These are phyloP conservation scores for Phataginus tricuspis DNA, from an alignment of 2,797 vertebrate species.

Conservation along the genomic window DNA sequence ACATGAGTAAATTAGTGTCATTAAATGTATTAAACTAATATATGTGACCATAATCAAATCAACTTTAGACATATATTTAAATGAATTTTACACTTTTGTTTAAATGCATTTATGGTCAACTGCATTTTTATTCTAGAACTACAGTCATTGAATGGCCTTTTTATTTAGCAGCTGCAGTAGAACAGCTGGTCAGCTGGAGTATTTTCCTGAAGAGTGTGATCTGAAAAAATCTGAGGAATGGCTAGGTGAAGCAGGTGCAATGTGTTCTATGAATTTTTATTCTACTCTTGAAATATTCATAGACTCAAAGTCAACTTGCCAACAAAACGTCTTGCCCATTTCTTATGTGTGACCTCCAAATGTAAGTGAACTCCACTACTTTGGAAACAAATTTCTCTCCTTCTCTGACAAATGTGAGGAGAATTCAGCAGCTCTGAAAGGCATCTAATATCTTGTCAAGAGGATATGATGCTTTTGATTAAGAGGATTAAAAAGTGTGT, in stretches of 20 bases:
- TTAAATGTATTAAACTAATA: not conserved
- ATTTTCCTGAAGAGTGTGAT: constrained; percentile 60
- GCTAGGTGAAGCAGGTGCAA: constrained; percentile 50
- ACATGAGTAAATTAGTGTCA: not conserved
- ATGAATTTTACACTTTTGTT: not conserved
- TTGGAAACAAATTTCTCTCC: not conserved
- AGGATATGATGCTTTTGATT: constrained; percentile 21
- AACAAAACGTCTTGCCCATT: constrained; percentile 23
- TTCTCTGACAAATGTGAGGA: constrained; percentile 25
- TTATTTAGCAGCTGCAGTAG: constrained; percentile 33
- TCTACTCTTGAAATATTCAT: constrained; percentile 58
- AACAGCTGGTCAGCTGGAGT: constrained; percentile 58
- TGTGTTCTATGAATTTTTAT: constrained; percentile 63
- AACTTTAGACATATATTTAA: not conserved
- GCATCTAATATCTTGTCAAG: not conserved
- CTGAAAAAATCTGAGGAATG: constrained; percentile 35
- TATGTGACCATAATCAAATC: not conserved
- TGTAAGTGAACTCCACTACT: not conserved
- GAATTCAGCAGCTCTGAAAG: constrained; percentile 29
- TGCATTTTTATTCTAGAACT: constrained; percentile 27
- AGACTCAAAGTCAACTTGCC: constrained; percentile 42
- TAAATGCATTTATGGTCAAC: not conserved
- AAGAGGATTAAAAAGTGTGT: not conserved
- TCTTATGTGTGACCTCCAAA: not conserved
- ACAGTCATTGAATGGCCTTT: constrained; percentile 45